Base-by-base conservation (phyloP, 2,113 vertebrate species). In the Ochotona princeps region DNA sequence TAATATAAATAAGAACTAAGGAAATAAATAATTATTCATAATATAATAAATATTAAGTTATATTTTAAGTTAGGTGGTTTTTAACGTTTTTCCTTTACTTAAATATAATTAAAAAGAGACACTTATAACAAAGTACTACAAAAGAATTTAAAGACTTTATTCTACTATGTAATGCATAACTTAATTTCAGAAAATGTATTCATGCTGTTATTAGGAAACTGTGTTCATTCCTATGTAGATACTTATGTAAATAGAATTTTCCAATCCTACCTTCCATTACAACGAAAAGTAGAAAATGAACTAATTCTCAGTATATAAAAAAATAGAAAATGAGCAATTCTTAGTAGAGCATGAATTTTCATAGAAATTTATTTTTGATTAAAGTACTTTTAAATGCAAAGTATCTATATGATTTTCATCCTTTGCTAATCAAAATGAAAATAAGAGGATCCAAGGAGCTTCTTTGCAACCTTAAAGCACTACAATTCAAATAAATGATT, bases 281-380 rank as follows among this genome's bases (percentile, higher is more conserved):
- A 72, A 76, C 67, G 47, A 84, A 89, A 86, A 74, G 13, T 30
- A 90, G 15, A 74, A 86, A 87, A 49, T 65, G 21, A 75, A 80
- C 18, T 57, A 20, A 81, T 90, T 90, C 8, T 83, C 10, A 70
- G 10, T 57, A 0, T 1, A 47, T 74, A 63, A 1, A 14, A 75
- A 26, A 79, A 38, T 26, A 61, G 49, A 57, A 23, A 57, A 4
- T 66, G 18, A 28, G 60, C 74, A 69, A 15, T 60, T 75, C 26
- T 83, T 26, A 51, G 7, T 30, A 65, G 30, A 23, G 84, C 7
- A 25, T 70, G 9, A 47, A 90, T 76, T 61, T 89, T 86, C 47
- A 54, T 26, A 72, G 72, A 35, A 75, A 63, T 35, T 49, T 85
- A 80, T 11, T 69, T 78, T 61, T 38, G 30, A 30, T 66, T 60